phyloP scores from a whole-genome alignment of 2,888 invertebrate species.

The Microctonus hyperodae region DNA sequence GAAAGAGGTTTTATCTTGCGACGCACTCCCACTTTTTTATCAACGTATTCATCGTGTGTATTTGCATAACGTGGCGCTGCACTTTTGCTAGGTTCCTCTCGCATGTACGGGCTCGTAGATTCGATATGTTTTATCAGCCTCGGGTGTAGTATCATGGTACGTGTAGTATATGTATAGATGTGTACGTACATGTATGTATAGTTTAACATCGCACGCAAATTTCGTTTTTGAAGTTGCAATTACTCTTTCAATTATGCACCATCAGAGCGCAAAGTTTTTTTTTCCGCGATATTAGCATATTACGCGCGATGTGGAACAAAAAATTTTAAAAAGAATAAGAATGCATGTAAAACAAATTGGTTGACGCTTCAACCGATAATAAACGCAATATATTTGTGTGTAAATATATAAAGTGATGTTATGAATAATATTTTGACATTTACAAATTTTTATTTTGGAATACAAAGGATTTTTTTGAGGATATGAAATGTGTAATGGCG shows the following conservation, averaged over 20 bases:
- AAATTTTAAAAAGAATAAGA: background rate
- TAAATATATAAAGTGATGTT: background rate
- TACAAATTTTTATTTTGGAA: too few relatives aligned
- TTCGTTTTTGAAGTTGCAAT: constrained; percentile 35
- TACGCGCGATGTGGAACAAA: background rate
- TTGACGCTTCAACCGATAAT: background rate
- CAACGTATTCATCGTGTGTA: constrained; percentile 38
- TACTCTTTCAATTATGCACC: constrained; percentile 36
- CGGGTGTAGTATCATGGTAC: background rate
- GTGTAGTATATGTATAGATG: constrained; percentile 10
- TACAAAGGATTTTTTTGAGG: too few relatives aligned
- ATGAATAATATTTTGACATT: background rate
- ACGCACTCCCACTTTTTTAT: constrained; percentile 33
- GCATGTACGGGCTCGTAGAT: constrained; percentile 19
- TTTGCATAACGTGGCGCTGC: constrained; percentile 33
- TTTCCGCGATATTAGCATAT: constrained; percentile 19
- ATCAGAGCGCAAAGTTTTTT: constrained; percentile 24
- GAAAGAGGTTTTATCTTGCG: constrained; percentile 9
- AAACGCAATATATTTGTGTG: background rate
- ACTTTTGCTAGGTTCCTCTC: constrained; percentile 21
- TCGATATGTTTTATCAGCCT: constrained; percentile 11
- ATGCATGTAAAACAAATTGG: background rate
- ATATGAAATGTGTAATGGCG: too few relatives aligned
- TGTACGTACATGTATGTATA: background rate
- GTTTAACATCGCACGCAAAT: constrained; percentile 24